Conservation (phyloP, 2,113 vertebrate species). For the Ondatra zibethicus region DNA sequence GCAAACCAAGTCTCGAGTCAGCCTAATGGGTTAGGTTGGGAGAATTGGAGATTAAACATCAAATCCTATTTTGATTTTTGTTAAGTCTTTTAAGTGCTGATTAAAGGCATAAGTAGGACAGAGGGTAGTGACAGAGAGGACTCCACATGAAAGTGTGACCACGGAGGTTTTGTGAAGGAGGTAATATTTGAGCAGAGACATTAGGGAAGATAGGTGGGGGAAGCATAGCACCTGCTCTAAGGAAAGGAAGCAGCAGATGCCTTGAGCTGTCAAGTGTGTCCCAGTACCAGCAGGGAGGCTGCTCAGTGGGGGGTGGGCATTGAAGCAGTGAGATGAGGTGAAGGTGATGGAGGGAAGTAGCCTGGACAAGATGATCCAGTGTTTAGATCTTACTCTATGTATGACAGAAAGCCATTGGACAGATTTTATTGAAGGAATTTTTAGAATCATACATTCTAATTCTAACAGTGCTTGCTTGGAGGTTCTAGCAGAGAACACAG, state of each 20-base stretch:
- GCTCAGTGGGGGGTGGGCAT: neutral
- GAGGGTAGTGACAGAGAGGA: neutral
- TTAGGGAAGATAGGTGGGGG: neutral
- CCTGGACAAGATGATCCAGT: neutral
- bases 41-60: neutral
- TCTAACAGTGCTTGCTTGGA: neutral
- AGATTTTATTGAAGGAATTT: neutral
- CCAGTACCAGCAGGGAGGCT: neutral
- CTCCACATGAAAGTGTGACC: neutral
- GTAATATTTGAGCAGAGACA: neutral
- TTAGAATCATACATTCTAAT: slow-evolving; percentile 13
- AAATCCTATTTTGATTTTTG: neutral
- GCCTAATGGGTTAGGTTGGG: neutral
- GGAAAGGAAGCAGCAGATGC: neutral
- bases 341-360: neutral
- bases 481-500: neutral
- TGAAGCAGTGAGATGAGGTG: neutral
- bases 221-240: neutral
- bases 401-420: neutral
- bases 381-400: neutral
- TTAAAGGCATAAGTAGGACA: neutral
- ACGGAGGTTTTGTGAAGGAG: neutral
- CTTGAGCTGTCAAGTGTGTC: neutral
- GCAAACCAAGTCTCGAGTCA: neutral
- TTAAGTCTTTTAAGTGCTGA: neutral